Evolutionary conservation across 2,113 vertebrate genomes (phyloP).

Genomic region (Cairina moschata): DNA sequence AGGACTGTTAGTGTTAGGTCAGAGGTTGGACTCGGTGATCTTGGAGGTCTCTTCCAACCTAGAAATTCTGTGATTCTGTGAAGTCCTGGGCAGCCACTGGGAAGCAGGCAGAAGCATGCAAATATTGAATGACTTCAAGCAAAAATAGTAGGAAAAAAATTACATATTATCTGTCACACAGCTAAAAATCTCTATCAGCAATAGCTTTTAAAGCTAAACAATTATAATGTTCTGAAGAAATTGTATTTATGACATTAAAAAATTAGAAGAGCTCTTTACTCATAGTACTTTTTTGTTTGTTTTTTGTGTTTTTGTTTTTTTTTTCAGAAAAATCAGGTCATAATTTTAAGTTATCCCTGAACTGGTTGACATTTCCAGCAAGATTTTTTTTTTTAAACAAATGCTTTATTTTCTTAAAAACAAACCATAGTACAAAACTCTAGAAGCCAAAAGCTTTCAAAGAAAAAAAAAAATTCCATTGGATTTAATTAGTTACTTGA

Average conservation of each 20-base stretch:
- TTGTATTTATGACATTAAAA: too few relatives aligned
- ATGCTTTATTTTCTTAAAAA: neutral
- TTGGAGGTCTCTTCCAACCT: too few relatives aligned
- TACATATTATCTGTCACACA: neutral
- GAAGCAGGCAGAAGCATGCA: neutral
- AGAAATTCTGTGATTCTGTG: too few relatives aligned
- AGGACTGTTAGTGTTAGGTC: too few relatives aligned
- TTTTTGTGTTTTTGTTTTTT: too few relatives aligned
- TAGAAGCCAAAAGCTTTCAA: neutral
- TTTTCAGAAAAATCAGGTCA: neutral
- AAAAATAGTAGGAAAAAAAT: neutral
- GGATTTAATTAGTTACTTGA: neutral
- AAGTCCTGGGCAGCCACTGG: neutral
- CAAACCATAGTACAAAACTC: neutral
- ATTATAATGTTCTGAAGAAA: neutral
- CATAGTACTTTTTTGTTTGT: neutral
- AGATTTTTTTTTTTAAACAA: neutral
- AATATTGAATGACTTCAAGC: neutral
- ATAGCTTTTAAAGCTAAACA: neutral
- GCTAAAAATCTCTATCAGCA: neutral
- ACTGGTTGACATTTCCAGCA: neutral
- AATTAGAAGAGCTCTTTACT: neutral
- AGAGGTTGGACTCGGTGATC: too few relatives aligned
- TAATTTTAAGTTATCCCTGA: neutral
- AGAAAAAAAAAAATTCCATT: neutral